These are phyloP conservation scores for Gobius niger DNA, from an alignment of 2,113 vertebrate genomes.

Conservation along the genomic window DNA sequence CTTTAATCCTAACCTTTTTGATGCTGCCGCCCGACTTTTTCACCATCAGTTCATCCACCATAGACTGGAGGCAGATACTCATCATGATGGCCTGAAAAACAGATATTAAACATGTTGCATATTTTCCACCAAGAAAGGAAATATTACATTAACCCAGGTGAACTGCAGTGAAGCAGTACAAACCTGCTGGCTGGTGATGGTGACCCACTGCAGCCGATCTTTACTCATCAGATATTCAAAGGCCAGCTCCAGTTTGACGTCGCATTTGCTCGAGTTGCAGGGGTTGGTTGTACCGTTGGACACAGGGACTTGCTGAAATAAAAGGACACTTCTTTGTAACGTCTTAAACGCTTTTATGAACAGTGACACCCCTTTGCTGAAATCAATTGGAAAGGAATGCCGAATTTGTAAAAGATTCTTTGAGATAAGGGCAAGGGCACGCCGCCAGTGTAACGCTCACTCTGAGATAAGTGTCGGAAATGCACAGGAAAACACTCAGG, in stretches of 20 bases:
- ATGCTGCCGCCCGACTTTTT: constrained; percentile 98
- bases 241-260: constrained; percentile 95
- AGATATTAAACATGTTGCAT: background rate
- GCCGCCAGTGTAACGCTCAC: no score
- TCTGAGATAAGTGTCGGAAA: background rate
- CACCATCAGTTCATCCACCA: constrained; percentile 99
- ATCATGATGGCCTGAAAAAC: constrained; percentile 94
- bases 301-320: constrained; percentile 83
- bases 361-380: background rate
- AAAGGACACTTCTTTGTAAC: background rate
- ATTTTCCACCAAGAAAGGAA: background rate
- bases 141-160: background rate
- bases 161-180: background rate
- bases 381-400: background rate
- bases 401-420: no score
- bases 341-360: background rate
- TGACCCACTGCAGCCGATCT: constrained; percentile 97
- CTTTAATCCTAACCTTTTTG: constrained; percentile 83
- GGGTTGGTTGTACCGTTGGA: constrained; percentile 82
- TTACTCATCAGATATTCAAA: constrained; percentile 99
- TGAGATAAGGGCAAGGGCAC: no score
- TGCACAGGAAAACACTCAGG: constrained; percentile 17
- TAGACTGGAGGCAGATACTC: constrained; percentile 98
- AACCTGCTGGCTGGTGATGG: constrained; percentile 96
- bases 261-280: constrained; percentile 82